Conservation (phyloP, 2,113 vertebrate species). For the Microcebus tavaratra region DNA sequence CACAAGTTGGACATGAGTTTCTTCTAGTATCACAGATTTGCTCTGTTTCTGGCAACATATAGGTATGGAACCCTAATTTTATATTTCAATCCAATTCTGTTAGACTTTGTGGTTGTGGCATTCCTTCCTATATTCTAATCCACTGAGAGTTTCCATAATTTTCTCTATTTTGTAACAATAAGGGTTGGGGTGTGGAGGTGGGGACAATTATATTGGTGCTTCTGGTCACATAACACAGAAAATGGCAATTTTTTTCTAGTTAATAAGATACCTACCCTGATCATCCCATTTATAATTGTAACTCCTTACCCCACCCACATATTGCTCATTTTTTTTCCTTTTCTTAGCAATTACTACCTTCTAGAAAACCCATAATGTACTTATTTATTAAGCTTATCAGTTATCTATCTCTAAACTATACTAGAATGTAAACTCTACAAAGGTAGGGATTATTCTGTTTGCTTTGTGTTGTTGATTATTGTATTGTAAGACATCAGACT, state of each 20-base stretch:
- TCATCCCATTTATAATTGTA: not conserved
- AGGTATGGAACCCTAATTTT: not conserved
- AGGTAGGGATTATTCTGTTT: not conserved
- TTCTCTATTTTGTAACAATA: not conserved
- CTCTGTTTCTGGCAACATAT: not conserved
- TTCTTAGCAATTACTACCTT: not conserved
- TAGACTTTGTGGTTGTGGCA: not conserved
- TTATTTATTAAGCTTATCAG: not conserved
- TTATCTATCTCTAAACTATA: not conserved
- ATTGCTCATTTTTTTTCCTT: not conserved
- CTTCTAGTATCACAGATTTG: not conserved
- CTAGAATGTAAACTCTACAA: not conserved
- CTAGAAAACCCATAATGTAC: not conserved
- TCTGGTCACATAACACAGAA: not conserved
- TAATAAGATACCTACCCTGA: not conserved
- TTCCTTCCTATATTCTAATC: not conserved
- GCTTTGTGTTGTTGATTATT: not conserved
- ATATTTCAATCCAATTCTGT: not conserved
- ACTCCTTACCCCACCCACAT: fast-evolving
- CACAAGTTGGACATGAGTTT: too few relatives aligned
- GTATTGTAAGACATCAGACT: not conserved
- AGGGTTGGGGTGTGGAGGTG: fast-evolving
- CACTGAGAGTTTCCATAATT: not conserved
- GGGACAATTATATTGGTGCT: not conserved
- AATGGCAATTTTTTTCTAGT: not conserved